Evolutionary conservation across 1,140 invertebrate genomes (phyloP).

Genomic region (Lerema accius): DNA sequence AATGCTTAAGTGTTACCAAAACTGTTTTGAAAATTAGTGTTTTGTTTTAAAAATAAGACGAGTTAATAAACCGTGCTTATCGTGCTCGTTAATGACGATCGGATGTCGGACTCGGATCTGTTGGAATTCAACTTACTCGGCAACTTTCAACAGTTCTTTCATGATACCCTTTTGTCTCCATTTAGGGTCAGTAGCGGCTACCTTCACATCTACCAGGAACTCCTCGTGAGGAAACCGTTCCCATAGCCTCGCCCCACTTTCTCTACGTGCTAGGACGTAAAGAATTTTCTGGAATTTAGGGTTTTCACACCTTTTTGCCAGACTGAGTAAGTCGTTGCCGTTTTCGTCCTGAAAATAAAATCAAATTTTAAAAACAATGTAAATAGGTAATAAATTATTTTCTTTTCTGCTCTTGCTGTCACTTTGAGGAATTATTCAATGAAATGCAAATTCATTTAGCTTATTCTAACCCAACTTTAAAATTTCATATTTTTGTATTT

Average conservation of each 20-base stretch:
- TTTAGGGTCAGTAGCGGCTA: slow-evolving; percentile 85
- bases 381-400: no score
- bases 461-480: no score
- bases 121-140: slow-evolving; percentile 81
- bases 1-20: no score
- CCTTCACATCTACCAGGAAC: slow-evolving; percentile 84
- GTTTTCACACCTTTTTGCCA: slow-evolving; percentile 77
- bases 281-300: slow-evolving; percentile 86
- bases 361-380: not conserved
- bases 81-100: no score
- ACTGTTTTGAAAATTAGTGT: no score
- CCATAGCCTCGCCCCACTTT: slow-evolving; percentile 80
- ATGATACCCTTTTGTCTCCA: slow-evolving; percentile 87
- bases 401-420: no score
- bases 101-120: no score
- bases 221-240: slow-evolving; percentile 83
- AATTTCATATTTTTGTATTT: no score
- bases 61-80: no score
- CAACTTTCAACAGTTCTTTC: slow-evolving; percentile 84
- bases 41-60: no score
- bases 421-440: no score
- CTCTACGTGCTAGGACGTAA: slow-evolving; percentile 83
- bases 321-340: slow-evolving; percentile 47
- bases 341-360: slow-evolving; percentile 50
- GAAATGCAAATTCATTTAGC: no score